Base-by-base conservation (phyloP, 2,797 vertebrate genomes). In the Diplodus sargus region DNA sequence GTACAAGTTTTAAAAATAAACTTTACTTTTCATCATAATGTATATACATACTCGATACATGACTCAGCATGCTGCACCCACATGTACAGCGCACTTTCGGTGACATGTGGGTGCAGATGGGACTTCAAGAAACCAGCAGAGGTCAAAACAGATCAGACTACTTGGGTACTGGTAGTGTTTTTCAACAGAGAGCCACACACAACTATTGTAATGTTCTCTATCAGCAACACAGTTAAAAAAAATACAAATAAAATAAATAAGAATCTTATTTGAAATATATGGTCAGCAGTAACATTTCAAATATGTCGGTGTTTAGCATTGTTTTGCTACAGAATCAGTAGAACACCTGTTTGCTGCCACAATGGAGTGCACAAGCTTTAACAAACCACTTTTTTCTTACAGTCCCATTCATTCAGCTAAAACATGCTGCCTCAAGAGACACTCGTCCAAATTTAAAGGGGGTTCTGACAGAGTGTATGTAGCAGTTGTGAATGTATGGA, bases 1-100 rank as follows among this genome's bases (percentile, higher is more conserved):
- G 28, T 87, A 89, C 87, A 90, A 70, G 54, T 82, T 88, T 85
- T 64, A 79, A 91, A 94, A 93, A 93, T 89, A 94, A 94, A 93
- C 78, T 76, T 71, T 88, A 88, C 73, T 79, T 76, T 90, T 86
- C 80, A 86, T 89, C 82, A 91, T 83, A 89, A 81, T 91, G 62
- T 91, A 90, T 93, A 78, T 93, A 94, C 93, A 95, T 72, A 92
- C 84, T 79, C 48, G 69, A 90, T 74, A 87, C 83, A 87, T 52
- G 76, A 76, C 79, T 73, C 57, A 4, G 60, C 79, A 78, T 70
- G n/a, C 82, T 72, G 66, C 79, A 16, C 63, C 72, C 67, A 28
- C 64, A 42, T 25, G 70, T 43, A 30, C 82, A 12, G 52, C n/a
- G 10, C 76, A 74, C 69, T 82, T 23, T 64, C 63, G 64, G 62